These are phyloP conservation scores for Danio rerio DNA, from an alignment of 2,113 vertebrate species.

Conservation along the genomic window DNA sequence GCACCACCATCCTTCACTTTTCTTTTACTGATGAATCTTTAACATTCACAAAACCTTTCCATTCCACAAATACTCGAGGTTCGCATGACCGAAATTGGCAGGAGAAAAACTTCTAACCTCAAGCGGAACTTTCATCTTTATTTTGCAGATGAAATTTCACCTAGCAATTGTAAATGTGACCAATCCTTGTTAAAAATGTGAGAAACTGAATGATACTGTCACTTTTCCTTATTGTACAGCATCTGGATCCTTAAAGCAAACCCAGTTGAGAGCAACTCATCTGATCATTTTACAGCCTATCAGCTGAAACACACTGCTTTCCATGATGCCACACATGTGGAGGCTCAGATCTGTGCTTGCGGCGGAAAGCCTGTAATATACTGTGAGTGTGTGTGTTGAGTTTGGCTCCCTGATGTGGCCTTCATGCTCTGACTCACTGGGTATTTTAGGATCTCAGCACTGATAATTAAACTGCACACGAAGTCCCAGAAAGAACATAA, in stretches of 20 bases:
- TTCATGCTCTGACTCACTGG: not conserved
- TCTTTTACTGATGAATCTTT: too few species aligned
- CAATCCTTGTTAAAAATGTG: too few species aligned
- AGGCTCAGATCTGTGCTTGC: not conserved
- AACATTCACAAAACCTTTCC: too few species aligned
- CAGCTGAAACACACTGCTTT: not conserved
- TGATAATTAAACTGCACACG: slow-evolving; percentile 5
- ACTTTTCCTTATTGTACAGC: too few species aligned
- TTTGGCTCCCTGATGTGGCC: slow-evolving; percentile 23
- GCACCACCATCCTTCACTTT: too few species aligned
- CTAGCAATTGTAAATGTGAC: too few species aligned
- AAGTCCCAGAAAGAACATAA: not conserved
- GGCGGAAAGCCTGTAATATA: not conserved
- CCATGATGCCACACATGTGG: not conserved
- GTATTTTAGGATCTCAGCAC: not conserved
- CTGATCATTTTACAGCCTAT: not conserved
- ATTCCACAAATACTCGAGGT: too few species aligned
- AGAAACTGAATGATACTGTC: too few species aligned
- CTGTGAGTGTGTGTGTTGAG: not conserved
- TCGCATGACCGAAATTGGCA: too few species aligned
- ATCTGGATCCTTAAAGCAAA: not conserved
- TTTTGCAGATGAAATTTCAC: too few species aligned
- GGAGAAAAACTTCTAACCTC: too few species aligned
- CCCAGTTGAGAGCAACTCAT: not conserved
- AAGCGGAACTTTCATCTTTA: too few species aligned